These are phyloP conservation scores for Apodemus agrarius DNA, from an alignment of 2,797 vertebrate genomes.

Conservation along the genomic window DNA sequence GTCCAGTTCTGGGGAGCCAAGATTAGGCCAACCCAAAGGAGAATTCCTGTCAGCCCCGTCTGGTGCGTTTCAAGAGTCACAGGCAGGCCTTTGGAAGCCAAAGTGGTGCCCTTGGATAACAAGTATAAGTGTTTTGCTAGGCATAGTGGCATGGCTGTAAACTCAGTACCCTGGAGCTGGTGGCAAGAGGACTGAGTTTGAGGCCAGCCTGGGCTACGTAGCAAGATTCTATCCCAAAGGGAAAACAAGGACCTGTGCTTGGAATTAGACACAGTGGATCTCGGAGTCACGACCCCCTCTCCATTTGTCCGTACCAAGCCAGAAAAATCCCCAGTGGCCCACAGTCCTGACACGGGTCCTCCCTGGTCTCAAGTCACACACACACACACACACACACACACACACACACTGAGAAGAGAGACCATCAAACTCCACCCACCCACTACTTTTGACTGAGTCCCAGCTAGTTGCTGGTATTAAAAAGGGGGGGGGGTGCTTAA, in stretches of 20 bases:
- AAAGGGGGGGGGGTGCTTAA: no score
- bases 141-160: neutral
- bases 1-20: neutral
- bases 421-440: neutral
- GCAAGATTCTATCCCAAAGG: neutral
- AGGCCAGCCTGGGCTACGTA: neutral
- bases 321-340: neutral
- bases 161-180: neutral
- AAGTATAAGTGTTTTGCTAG: neutral
- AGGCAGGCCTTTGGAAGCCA: neutral
- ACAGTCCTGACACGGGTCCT: neutral
- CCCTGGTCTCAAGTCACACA: neutral
- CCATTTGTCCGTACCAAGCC: neutral
- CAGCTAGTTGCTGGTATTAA: conserved; percentile 51
- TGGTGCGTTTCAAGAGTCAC: accelerated
- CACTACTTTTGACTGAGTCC: neutral
- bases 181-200: neutral
- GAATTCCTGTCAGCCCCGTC: accelerated
- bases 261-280: neutral
- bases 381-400: neutral
- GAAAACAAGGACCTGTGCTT: neutral
- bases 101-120: neutral
- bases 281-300: accelerated
- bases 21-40: neutral
- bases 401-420: neutral